These are phyloP conservation scores for Mareca penelope DNA, from an alignment of 2,797 vertebrate species.

Conservation along the genomic window DNA sequence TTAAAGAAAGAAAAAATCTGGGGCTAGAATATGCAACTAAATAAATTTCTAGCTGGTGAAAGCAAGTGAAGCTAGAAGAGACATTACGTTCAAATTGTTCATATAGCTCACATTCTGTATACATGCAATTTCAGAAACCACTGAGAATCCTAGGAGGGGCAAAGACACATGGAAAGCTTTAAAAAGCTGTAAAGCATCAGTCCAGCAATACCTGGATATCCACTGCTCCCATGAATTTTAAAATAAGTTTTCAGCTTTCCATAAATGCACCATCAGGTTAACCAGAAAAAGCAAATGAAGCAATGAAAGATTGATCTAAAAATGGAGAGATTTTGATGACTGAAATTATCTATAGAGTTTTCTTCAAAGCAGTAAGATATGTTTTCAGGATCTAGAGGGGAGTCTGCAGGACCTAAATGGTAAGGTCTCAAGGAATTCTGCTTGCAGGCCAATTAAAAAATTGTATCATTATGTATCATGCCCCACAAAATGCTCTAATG, in stretches of 20 bases:
- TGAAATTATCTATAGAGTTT: background rate
- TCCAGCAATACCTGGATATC: background rate
- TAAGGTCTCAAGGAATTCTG: background rate
- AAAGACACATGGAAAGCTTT: background rate
- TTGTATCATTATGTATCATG: background rate
- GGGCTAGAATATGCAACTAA: slow-evolving; percentile 62
- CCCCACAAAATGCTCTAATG: background rate
- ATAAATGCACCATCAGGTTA: background rate
- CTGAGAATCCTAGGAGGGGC: background rate
- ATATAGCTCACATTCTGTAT: background rate
- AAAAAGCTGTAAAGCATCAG: background rate
- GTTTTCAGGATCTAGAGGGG: background rate
- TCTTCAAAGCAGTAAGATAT: background rate
- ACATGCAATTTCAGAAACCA: background rate
- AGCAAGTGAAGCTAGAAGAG: slow-evolving; percentile 44
- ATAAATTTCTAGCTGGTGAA: slow-evolving; percentile 65
- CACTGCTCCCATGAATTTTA: background rate
- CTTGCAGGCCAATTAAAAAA: background rate
- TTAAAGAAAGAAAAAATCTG: slow-evolving; percentile 67
- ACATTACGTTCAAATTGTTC: background rate
- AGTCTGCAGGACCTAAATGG: background rate
- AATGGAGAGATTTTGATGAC: background rate
- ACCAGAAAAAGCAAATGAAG: background rate
- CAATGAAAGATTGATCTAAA: background rate
- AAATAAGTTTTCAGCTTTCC: background rate